phyloP scores from a whole-genome alignment of 2,797 vertebrate species.

The Enteromius unitaeniatus region DNA sequence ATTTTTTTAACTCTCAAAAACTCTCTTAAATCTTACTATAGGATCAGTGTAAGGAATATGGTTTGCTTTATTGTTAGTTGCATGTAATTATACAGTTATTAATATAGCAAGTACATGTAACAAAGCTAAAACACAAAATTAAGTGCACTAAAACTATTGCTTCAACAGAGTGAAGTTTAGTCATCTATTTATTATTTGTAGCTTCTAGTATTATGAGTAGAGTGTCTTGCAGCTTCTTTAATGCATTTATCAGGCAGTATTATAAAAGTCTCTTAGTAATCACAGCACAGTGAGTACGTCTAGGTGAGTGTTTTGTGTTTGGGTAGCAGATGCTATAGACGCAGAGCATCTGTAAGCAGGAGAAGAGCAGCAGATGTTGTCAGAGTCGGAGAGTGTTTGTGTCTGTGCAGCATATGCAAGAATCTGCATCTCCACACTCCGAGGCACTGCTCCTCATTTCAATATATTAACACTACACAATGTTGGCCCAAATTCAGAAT shows the following conservation, averaged over 20 bases:
- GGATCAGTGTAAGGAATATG: background rate
- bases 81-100: background rate
- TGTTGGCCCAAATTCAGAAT: background rate
- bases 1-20: no score
- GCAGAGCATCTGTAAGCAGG: slow-evolving; percentile 54
- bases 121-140: background rate
- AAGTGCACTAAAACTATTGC: background rate
- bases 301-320: slow-evolving; percentile 25
- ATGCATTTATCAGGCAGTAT: background rate
- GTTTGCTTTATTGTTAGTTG: background rate
- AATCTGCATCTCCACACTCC: background rate
- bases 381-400: slow-evolving; percentile 12
- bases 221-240: background rate
- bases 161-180: background rate
- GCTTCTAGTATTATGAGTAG: no score
- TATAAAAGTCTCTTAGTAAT: background rate
- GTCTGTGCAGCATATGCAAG: slow-evolving; percentile 7
- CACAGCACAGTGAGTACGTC: background rate
- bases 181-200: background rate
- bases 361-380: slow-evolving; percentile 45
- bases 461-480: background rate
- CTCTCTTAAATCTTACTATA: background rate
- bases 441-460: slow-evolving; percentile 12
- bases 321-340: slow-evolving; percentile 38
- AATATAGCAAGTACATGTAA: background rate